Evolutionary conservation across 30 jellyfish, hydroid and myxozoan species (phyloP).

Genomic region (Nemopilema nomurai): DNA sequence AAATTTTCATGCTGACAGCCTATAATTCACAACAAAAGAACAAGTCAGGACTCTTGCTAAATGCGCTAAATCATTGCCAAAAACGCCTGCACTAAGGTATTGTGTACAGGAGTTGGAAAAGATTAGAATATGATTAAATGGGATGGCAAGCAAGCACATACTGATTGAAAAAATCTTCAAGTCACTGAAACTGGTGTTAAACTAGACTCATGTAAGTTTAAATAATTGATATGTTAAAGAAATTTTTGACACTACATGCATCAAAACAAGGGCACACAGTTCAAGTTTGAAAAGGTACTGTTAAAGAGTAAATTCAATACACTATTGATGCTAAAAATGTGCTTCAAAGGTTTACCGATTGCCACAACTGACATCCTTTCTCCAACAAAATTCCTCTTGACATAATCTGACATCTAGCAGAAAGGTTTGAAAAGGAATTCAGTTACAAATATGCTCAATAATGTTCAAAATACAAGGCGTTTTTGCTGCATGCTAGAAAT

Average conservation of each 20-base stretch:
- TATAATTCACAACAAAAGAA: background rate
- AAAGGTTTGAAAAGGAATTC: background rate
- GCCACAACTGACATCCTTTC: slow-evolving; percentile 74
- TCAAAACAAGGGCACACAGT: too few relatives aligned
- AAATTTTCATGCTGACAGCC: slow-evolving; percentile 63
- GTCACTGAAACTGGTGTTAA: too few relatives aligned
- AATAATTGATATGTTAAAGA: too few relatives aligned
- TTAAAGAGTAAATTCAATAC: too few relatives aligned
- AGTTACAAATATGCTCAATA: too few relatives aligned
- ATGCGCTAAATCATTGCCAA: background rate
- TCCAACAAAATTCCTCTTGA: slow-evolving; percentile 69
- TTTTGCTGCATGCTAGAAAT: too few relatives aligned
- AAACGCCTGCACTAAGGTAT: background rate
- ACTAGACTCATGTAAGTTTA: too few relatives aligned
- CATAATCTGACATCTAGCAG: slow-evolving; percentile 62
- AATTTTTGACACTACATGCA: too few relatives aligned
- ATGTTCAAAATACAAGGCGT: too few relatives aligned
- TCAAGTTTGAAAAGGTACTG: too few relatives aligned
- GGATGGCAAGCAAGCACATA: background rate
- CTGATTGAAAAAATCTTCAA: too few relatives aligned
- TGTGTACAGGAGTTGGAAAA: background rate
- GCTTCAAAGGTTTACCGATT: slow-evolving; percentile 75
- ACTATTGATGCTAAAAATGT: too few relatives aligned
- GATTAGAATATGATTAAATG: background rate
- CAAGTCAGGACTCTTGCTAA: background rate